Evolutionary conservation across 2,113 vertebrate species (phyloP).

Genomic region (Marcusenius ussheri): DNA sequence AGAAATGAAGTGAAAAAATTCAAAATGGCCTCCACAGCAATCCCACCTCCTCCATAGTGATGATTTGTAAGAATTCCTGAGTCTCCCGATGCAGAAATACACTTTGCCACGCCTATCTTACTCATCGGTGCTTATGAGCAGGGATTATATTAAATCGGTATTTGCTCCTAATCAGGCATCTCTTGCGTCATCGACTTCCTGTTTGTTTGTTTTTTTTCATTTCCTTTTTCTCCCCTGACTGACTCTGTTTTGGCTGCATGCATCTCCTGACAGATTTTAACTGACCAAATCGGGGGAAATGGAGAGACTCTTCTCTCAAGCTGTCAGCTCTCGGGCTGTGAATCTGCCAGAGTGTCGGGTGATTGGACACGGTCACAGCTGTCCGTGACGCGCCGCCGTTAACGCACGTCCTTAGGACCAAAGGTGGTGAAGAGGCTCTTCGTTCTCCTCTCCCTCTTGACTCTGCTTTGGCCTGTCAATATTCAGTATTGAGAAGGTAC

Average conservation of each 20-base stretch:
- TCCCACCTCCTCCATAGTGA: slow-evolving; percentile 13
- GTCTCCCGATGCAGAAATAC: slow-evolving; percentile 17
- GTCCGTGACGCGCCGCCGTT: not conserved
- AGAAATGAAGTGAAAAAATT: not conserved
- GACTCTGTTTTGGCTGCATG: not conserved
- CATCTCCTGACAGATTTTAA: not conserved
- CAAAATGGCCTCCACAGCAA: not conserved
- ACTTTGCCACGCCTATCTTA: not conserved
- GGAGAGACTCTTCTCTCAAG: not conserved
- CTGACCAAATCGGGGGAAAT: not conserved
- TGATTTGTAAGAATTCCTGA: slow-evolving; percentile 32
- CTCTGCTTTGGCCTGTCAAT: not conserved
- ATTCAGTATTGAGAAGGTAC: not conserved
- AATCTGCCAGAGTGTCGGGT: not conserved
- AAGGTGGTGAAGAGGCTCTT: not conserved
- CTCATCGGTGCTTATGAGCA: not conserved
- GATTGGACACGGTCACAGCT: not conserved
- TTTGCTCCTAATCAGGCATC: slow-evolving; percentile 29
- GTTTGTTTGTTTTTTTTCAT: not conserved
- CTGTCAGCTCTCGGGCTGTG: not conserved
- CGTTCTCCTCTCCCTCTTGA: not conserved
- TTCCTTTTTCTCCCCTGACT: not conserved
- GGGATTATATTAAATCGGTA: slow-evolving; percentile 30
- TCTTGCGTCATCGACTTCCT: not conserved
- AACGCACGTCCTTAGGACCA: not conserved